Conservation (phyloP, 2,797 vertebrate genomes). For the Eptatretus atami region DNA sequence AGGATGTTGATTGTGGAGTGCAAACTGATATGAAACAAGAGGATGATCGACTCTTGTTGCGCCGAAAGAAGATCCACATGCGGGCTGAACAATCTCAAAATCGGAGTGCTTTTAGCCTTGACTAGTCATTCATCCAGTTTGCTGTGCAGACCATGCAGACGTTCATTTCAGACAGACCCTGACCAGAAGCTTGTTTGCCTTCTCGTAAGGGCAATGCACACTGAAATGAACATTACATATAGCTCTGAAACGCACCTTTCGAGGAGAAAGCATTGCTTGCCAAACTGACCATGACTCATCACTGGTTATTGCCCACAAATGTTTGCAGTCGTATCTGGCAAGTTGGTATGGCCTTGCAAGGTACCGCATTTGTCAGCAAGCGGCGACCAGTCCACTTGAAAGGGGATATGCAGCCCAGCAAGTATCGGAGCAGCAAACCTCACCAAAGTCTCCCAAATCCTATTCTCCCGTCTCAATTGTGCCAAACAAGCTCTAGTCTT, state of each 20-base stretch:
- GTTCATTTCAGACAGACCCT: slow-evolving; percentile 71
- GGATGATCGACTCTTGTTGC: slow-evolving; percentile 52
- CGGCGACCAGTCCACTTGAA: slow-evolving; percentile 81
- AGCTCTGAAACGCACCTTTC: slow-evolving; percentile 72
- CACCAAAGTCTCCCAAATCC: slow-evolving; percentile 89
- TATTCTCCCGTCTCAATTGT: slow-evolving; percentile 86
- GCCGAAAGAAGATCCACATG: slow-evolving; percentile 46
- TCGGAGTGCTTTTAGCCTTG: slow-evolving; percentile 24
- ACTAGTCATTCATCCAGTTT: slow-evolving; percentile 34
- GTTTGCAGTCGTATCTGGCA: too few relatives aligned
- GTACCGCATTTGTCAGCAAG: slow-evolving; percentile 39
- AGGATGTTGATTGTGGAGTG: slow-evolving; percentile 72
- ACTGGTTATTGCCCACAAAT: slow-evolving; percentile 11
- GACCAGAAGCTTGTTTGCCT: slow-evolving; percentile 47
- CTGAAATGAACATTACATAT: slow-evolving; percentile 88
- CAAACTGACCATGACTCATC: slow-evolving; percentile 69
- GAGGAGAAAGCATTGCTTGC: slow-evolving; percentile 78
- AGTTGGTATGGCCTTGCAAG: too few relatives aligned
- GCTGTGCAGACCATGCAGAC: slow-evolving; percentile 81
- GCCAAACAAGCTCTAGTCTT: slow-evolving; percentile 69
- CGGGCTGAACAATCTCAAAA: slow-evolving; percentile 38
- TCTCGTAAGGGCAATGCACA: slow-evolving; percentile 73
- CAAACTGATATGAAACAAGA: slow-evolving; percentile 84
- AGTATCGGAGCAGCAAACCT: slow-evolving; percentile 40
- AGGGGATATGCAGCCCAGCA: slow-evolving; percentile 60